Percentiles rank a stretch among this genome's conserved stretches.
Evolutionary conservation across 2,113 vertebrate genomes (phyloP).

Genomic region (Dinomys branickii): DNA sequence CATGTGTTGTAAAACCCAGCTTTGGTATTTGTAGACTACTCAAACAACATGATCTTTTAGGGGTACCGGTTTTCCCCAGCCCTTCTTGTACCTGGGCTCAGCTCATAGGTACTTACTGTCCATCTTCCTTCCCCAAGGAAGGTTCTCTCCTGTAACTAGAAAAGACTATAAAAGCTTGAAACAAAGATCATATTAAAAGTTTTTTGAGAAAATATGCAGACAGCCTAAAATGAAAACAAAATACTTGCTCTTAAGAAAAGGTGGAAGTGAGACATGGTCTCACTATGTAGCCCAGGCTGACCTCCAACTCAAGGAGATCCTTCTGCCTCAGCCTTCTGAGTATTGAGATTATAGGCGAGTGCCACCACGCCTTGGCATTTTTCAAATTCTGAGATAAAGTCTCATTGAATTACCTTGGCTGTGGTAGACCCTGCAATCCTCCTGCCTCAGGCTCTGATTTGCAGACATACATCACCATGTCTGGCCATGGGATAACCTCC

Average conservation of each 20-base stretch:
- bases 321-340: neutral
- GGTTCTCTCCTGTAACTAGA: neutral
- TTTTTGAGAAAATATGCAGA: neutral
- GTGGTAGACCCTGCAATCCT: neutral
- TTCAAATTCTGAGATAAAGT: neutral
- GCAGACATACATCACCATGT: neutral
- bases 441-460: neutral
- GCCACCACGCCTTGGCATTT: neutral
- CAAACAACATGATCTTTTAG: neutral
- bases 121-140: neutral
- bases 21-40: neutral
- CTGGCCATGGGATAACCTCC: neutral
- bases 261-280: neutral
- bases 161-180: neutral
- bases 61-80: neutral
- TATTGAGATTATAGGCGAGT: neutral
- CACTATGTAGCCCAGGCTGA: neutral
- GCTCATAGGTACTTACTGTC: neutral
- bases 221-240: neutral
- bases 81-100: neutral
- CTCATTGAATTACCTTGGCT: neutral
- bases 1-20: neutral
- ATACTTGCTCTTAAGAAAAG: neutral
- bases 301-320: neutral
- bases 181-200: neutral